These are phyloP conservation scores for Lysandra bellargus DNA, from an alignment of 2,888 invertebrate genomes.

Conservation along the genomic window DNA sequence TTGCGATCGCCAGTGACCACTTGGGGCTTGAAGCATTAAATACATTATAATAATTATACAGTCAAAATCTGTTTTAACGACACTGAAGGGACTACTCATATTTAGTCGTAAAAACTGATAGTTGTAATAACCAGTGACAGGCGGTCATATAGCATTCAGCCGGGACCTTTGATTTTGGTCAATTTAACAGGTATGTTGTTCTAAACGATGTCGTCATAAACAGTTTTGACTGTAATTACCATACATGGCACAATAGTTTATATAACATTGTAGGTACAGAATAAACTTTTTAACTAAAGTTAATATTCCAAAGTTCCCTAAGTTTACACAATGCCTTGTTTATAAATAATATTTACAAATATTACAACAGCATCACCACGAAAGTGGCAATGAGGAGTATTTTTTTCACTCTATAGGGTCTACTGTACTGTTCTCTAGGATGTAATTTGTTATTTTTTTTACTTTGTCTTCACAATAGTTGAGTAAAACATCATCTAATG, in stretches of 20 bases:
- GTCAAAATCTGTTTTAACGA: too few relatives aligned
- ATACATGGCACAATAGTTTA: neutral
- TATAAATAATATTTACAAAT: conserved; percentile 22
- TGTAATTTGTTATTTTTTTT: conserved; percentile 59
- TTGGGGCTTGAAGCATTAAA: too few relatives aligned
- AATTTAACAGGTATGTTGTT: too few relatives aligned
- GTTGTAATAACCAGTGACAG: too few relatives aligned
- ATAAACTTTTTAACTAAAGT: neutral
- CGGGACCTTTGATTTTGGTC: too few relatives aligned
- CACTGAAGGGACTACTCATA: too few relatives aligned
- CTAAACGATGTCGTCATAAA: too few relatives aligned
- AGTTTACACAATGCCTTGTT: neutral
- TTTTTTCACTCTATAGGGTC: conserved; percentile 46
- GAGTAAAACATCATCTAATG: conserved; percentile 61
- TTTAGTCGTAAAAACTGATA: too few relatives aligned
- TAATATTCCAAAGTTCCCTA: neutral
- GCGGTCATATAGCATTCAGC: too few relatives aligned
- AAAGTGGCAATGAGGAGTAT: neutral
- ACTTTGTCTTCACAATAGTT: conserved; percentile 56
- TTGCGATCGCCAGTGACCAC: too few relatives aligned
- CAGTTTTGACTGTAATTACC: neutral
- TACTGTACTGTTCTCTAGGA: conserved; percentile 65
- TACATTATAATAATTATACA: neutral
- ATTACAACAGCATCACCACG: neutral
- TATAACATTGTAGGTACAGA: neutral